These are phyloP conservation scores for Zosterops pallidus DNA, from an alignment of 2,113 vertebrate species.

Conservation along the genomic window DNA sequence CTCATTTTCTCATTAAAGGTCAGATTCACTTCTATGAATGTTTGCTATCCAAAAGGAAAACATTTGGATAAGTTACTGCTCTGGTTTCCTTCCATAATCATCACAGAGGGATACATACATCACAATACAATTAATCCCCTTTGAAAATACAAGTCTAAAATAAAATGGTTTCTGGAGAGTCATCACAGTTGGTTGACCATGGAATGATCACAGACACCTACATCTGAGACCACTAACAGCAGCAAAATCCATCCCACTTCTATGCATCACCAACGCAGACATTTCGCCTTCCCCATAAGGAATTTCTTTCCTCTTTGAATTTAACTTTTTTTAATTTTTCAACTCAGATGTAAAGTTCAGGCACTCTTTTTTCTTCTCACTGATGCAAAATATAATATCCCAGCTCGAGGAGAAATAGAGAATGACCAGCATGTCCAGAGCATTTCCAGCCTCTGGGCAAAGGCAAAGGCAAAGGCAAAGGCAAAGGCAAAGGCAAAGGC, in stretches of 20 bases:
- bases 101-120: not conserved
- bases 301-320: not conserved
- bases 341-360: not conserved
- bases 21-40: not conserved
- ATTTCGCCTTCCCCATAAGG: not conserved
- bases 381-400: not conserved
- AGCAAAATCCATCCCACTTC: not conserved
- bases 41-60: not conserved
- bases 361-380: not conserved
- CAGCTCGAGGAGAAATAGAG: not conserved
- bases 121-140: not conserved
- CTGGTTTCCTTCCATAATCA: not conserved
- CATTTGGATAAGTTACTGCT: not conserved
- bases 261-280: not conserved
- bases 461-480: not conserved
- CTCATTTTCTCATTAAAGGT: not conserved
- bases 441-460: not conserved
- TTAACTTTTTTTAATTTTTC: not conserved
- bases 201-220: not conserved
- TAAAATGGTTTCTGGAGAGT: not conserved
- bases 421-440: not conserved
- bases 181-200: fast-evolving
- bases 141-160: not conserved
- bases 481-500: no score
- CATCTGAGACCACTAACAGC: not conserved